A percentile compares a stretch with the other conserved stretches of the same genome.
Conservation (phyloP, 2,113 vertebrate genomes). For the Plestiodon gilberti region DNA sequence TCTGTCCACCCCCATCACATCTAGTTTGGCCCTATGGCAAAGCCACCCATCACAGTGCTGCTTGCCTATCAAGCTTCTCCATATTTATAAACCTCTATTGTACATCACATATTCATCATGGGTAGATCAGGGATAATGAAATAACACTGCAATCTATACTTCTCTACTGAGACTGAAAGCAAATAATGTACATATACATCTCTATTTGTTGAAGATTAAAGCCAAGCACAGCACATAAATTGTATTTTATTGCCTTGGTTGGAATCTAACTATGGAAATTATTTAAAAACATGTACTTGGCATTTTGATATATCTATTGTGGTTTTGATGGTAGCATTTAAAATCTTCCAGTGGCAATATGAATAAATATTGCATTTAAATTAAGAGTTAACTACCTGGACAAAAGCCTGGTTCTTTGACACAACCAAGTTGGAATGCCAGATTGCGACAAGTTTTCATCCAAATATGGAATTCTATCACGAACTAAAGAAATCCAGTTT, state of each 20-base stretch:
- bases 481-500: too few species aligned
- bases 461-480: neutral
- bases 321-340: neutral
- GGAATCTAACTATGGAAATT: conserved; percentile 16
- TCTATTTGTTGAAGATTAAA: conserved; percentile 24
- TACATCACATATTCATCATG: neutral
- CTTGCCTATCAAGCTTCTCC: neutral
- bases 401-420: neutral
- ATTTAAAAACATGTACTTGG: conserved; percentile 16
- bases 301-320: conserved; percentile 3
- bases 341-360: neutral
- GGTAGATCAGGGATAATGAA: neutral
- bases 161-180: neutral
- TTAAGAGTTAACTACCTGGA: neutral
- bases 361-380: neutral
- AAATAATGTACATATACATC: conserved; percentile 14
- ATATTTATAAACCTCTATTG: conserved; percentile 3
- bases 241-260: conserved; percentile 27
- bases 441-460: neutral
- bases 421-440: neutral
- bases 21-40: neutral
- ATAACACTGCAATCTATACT: conserved; percentile 12
- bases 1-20: too few species aligned
- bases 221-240: conserved; percentile 17
- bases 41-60: neutral